Evolutionary conservation across 2,888 invertebrate genomes (phyloP).

Genomic region (Nemurella pictetii): DNA sequence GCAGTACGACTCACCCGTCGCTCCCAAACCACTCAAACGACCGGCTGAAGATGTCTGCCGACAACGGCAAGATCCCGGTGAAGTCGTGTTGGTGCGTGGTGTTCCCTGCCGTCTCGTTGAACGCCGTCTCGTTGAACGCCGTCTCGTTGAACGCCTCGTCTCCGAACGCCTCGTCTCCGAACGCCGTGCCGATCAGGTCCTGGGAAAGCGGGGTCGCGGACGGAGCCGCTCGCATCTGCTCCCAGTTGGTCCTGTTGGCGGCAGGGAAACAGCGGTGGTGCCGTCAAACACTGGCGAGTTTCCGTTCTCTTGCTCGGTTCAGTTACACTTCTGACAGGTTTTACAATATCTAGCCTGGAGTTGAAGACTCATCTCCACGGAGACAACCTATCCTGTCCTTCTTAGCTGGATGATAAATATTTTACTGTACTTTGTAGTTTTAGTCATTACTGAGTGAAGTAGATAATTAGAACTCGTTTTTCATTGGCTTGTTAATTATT

Average conservation of each 20-base stretch:
- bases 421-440: too few species aligned
- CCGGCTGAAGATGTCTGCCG: background rate
- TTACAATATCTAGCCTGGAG: too few species aligned
- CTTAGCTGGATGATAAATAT: too few species aligned
- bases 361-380: too few species aligned
- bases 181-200: background rate
- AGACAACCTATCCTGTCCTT: too few species aligned
- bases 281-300: too few species aligned
- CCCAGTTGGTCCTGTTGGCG: constrained; percentile 37
- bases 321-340: too few species aligned
- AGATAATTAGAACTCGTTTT: too few species aligned
- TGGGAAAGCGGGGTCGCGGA: background rate
- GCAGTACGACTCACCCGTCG: background rate
- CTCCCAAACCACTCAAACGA: background rate
- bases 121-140: background rate
- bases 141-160: background rate
- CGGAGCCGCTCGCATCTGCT: constrained; percentile 19
- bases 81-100: background rate
- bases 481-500: too few species aligned
- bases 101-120: background rate
- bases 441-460: too few species aligned
- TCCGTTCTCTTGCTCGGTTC: too few species aligned
- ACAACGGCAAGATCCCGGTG: background rate
- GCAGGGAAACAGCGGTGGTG: too few species aligned
- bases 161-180: background rate